A percentile compares a stretch with the other conserved stretches of the same genome.
These are phyloP conservation scores for Smutsia temminckii DNA, from an alignment of 2,797 vertebrate genomes.

Conservation along the genomic window DNA sequence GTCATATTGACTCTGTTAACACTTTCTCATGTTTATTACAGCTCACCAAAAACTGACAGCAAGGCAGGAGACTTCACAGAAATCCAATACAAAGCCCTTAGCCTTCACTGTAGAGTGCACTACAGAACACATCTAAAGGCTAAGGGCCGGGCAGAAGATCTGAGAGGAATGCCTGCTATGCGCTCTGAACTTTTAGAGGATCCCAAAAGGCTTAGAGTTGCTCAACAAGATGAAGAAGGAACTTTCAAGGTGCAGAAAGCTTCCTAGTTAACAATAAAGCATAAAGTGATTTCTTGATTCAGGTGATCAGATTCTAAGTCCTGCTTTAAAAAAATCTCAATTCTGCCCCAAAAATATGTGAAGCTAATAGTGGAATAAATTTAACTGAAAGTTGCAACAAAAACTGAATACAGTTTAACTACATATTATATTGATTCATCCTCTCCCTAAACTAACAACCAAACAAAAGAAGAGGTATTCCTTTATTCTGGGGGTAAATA, in stretches of 20 bases:
- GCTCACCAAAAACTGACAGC: neutral
- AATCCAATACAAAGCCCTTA: neutral
- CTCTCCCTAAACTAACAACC: neutral
- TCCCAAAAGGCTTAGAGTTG: neutral
- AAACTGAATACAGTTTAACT: neutral
- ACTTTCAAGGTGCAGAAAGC: neutral
- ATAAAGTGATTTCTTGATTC: neutral
- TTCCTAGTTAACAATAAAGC: neutral
- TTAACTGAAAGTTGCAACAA: neutral
- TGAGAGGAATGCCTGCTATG: neutral
- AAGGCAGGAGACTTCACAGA: neutral
- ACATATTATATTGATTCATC: neutral
- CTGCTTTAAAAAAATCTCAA: neutral
- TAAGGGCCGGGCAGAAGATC: neutral
- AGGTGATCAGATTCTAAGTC: neutral
- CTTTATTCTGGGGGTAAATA: neutral
- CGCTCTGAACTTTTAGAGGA: neutral
- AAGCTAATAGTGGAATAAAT: neutral
- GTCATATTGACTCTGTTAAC: neutral
- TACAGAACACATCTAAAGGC: neutral
- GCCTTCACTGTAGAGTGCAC: neutral
- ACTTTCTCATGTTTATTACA: neutral
- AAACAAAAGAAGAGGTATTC: neutral
- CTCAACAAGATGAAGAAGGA: slow-evolving; percentile 14
- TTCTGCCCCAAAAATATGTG: neutral